These are phyloP conservation scores for Bhutanitis thaidina DNA, from an alignment of 2,888 invertebrate genomes.

Conservation along the genomic window DNA sequence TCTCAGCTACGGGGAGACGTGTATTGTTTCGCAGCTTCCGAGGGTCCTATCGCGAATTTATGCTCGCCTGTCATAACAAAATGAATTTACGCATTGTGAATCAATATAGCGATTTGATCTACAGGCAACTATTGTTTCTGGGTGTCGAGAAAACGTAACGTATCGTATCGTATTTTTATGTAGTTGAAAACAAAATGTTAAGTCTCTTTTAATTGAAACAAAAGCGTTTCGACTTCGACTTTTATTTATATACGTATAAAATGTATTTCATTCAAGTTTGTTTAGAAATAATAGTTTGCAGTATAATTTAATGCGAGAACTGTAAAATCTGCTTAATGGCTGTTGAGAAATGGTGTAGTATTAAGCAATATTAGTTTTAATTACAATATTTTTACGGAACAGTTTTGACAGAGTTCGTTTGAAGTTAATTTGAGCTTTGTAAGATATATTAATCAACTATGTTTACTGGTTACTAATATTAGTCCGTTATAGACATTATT, in stretches of 20 bases:
- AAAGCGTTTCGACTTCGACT: background rate
- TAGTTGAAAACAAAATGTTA: slow-evolving; percentile 54
- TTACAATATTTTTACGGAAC: too few species aligned
- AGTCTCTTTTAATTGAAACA: slow-evolving; percentile 48
- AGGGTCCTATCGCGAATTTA: slow-evolving; percentile 73
- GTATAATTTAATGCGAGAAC: too few species aligned
- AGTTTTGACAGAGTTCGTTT: too few species aligned
- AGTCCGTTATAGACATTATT: too few species aligned
- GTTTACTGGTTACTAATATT: too few species aligned
- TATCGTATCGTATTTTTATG: slow-evolving; percentile 63
- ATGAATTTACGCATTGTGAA: slow-evolving; percentile 78
- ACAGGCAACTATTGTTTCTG: slow-evolving; percentile 68
- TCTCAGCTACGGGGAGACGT: slow-evolving; percentile 64
- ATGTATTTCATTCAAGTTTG: too few species aligned
- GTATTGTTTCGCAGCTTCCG: slow-evolving; percentile 75
- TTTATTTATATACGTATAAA: background rate
- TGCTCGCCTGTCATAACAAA: slow-evolving; percentile 77
- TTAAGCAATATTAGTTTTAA: too few species aligned
- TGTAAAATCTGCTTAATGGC: too few species aligned
- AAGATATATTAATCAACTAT: too few species aligned
- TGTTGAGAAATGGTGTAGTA: too few species aligned
- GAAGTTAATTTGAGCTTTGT: too few species aligned
- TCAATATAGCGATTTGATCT: slow-evolving; percentile 73
- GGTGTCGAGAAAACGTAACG: slow-evolving; percentile 67
- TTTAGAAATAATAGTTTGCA: too few species aligned